phyloP scores from a whole-genome alignment of 2,113 vertebrate genomes.

The Ailurus styani region DNA sequence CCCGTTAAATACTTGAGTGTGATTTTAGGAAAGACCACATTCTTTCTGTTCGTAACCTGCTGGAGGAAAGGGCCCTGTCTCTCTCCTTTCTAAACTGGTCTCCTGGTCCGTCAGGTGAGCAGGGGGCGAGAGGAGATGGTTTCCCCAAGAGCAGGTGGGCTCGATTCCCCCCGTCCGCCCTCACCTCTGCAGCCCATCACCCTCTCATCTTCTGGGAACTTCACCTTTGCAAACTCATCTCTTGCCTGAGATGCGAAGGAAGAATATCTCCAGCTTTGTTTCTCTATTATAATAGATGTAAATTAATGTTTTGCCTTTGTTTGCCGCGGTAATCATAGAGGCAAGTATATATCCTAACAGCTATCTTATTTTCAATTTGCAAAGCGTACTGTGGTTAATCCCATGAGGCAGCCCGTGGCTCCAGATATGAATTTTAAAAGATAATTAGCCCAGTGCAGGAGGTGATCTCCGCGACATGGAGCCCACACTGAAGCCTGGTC shows the following conservation, averaged over 20 bases:
- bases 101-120: background rate
- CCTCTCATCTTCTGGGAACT: constrained; percentile 35
- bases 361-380: constrained; percentile 93
- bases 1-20: background rate
- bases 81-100: background rate
- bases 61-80: accelerated
- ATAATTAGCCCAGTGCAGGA: constrained; percentile 86
- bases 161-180: background rate
- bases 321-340: constrained; percentile 84
- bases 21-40: background rate
- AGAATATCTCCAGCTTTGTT: constrained; percentile 75
- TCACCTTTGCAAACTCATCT: constrained; percentile 75
- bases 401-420: constrained; percentile 82
- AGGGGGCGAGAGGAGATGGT: accelerated
- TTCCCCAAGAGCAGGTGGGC: background rate
- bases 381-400: constrained; percentile 88
- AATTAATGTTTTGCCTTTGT: constrained; percentile 88
- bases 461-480: constrained; percentile 78
- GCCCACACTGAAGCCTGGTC: constrained; percentile 75
- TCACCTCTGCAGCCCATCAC: background rate
- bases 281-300: constrained; percentile 82
- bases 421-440: constrained; percentile 90
- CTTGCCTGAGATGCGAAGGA: constrained; percentile 47
- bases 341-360: constrained; percentile 86
- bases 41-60: background rate